Evolutionary conservation across 1,140 invertebrate species (phyloP).

Genomic region (Leucophenga varia): DNA sequence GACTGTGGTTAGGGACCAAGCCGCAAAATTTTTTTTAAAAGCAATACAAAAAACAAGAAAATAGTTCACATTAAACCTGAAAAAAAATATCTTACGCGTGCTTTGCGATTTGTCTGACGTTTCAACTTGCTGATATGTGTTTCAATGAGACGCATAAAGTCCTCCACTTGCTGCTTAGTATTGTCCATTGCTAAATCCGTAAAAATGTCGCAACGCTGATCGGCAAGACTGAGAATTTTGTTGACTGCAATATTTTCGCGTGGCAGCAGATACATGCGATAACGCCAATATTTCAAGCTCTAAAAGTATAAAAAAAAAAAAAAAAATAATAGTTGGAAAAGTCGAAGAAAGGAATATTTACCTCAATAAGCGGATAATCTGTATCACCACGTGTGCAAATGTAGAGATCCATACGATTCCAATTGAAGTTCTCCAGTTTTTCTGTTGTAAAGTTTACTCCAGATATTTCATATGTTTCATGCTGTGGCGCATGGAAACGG

Average conservation of each 20-base stretch:
- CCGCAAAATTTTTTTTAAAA: constrained; percentile 17
- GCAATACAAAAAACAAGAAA: constrained; percentile 25
- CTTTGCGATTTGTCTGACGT: constrained; percentile 60
- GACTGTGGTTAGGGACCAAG: constrained; percentile 3
- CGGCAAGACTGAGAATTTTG: constrained; percentile 68
- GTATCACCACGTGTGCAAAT: constrained; percentile 91
- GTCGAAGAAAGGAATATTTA: too few relatives aligned
- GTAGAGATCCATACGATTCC: constrained; percentile 97
- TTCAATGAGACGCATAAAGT: constrained; percentile 86
- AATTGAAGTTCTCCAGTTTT: constrained; percentile 94
- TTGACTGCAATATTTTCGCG: constrained; percentile 70
- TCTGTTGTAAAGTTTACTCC: constrained; percentile 93
- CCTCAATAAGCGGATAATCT: constrained; percentile 83
- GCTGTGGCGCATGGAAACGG: constrained; percentile 90
- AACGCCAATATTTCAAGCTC: constrained; percentile 93
- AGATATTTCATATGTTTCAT: constrained; percentile 91
- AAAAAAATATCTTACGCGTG: constrained; percentile 38
- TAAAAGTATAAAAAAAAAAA: constrained; percentile 48
- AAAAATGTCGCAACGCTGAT: constrained; percentile 81
- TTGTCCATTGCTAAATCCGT: constrained; percentile 59
- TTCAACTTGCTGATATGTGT: constrained; percentile 87
- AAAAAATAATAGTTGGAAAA: neutral
- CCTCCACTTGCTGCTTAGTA: constrained; percentile 70
- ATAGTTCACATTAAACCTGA: constrained; percentile 7
- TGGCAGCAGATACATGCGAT: constrained; percentile 85